A percentile compares a stretch with the other conserved stretches of the same genome.
phyloP scores from a whole-genome alignment of 2,113 vertebrate species.

The Calyptomena viridis region DNA sequence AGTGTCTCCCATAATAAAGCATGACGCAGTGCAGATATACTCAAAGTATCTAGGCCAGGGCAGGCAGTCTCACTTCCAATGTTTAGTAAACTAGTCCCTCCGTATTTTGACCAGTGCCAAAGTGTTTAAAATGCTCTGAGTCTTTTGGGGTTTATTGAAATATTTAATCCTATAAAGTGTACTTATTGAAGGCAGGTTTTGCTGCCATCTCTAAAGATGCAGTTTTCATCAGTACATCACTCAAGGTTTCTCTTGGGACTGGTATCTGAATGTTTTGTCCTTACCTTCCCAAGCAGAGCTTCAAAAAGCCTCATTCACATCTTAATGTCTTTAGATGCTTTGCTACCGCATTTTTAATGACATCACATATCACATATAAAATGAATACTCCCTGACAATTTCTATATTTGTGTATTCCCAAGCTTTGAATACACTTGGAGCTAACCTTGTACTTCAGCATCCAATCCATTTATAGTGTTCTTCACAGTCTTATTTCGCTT shows the following conservation, averaged over 20 bases:
- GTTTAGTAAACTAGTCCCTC: not conserved
- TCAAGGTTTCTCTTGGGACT: not conserved
- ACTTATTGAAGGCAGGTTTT: not conserved
- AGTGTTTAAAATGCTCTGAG: not conserved
- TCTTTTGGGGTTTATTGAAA: not conserved
- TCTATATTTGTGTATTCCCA: not conserved
- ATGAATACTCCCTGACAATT: not conserved
- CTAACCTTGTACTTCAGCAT: not conserved
- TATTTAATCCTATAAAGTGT: not conserved
- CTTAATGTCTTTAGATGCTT: not conserved
- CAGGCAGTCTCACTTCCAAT: not conserved
- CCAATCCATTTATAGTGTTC: not conserved
- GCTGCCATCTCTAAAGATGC: not conserved
- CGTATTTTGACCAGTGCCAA: not conserved
- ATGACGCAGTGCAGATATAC: not conserved
- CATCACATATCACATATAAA: not conserved
- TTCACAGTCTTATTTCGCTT: constrained; percentile 1
- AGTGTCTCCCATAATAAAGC: not conserved
- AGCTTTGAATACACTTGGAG: not conserved
- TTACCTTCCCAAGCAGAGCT: not conserved
- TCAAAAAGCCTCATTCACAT: not conserved
- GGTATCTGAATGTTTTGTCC: not conserved
- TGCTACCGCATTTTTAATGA: not conserved
- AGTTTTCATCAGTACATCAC: not conserved
- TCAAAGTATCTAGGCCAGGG: not conserved